Percentiles rank a stretch among this genome's conserved stretches.
Evolutionary conservation across 2,888 invertebrate species (phyloP).

Genomic region (Pristionchus fissidentatus): DNA sequence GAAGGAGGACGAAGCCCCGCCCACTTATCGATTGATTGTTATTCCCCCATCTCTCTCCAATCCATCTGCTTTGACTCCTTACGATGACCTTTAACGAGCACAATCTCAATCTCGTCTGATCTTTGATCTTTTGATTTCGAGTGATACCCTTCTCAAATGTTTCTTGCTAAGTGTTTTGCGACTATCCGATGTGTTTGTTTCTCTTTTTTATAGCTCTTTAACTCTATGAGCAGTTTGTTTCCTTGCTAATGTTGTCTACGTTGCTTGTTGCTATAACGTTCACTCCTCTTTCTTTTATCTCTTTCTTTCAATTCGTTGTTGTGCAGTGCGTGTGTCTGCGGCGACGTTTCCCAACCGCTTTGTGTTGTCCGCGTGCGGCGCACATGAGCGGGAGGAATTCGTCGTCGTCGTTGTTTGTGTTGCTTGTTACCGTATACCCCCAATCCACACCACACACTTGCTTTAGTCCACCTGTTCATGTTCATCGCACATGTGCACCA

Average conservation of each 20-base stretch:
- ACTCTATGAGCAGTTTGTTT: too few relatives aligned
- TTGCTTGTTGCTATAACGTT: conserved; percentile 45
- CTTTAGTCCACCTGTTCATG: conserved; percentile 17
- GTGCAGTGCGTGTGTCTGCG: conserved; percentile 31
- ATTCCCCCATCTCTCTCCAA: neutral
- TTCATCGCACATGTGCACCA: too few relatives aligned
- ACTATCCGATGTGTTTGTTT: conserved; percentile 18
- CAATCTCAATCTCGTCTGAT: neutral
- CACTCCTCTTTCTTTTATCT: neutral
- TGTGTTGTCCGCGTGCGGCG: neutral
- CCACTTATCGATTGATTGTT: conserved; percentile 34
- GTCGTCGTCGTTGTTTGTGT: conserved; percentile 15
- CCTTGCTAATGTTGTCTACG: conserved; percentile 31
- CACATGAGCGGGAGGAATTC: neutral
- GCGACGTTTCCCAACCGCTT: conserved; percentile 26
- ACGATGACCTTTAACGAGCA: conserved; percentile 31
- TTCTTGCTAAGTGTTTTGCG: conserved; percentile 36
- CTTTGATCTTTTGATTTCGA: conserved; percentile 21
- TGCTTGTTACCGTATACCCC: conserved; percentile 23
- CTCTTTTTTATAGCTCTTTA: conserved; percentile 12
- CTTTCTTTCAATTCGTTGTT: conserved; percentile 31
- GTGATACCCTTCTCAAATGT: neutral
- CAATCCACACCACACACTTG: neutral
- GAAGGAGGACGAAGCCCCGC: neutral
- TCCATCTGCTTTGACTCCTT: conserved; percentile 11